Conservation (phyloP, 2,888 invertebrate genomes). For the Ligdia adustata region DNA sequence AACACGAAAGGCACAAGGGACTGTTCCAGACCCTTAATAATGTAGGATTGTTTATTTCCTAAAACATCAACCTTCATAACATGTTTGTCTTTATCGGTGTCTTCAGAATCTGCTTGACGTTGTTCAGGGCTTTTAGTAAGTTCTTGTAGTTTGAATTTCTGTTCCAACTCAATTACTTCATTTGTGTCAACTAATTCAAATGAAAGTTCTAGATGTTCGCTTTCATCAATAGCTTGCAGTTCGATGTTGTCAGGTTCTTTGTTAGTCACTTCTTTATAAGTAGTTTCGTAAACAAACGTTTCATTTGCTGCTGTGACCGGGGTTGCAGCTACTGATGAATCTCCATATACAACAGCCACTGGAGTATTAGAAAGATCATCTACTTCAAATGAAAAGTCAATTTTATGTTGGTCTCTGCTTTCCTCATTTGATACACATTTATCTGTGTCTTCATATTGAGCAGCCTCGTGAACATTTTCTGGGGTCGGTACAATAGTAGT, state of each 20-base stretch:
- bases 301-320: slow-evolving; percentile 28
- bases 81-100: background rate
- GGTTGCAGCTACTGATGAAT: slow-evolving; percentile 30
- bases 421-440: slow-evolving; percentile 17
- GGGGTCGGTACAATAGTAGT: slow-evolving; percentile 21
- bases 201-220: slow-evolving; percentile 22
- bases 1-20: slow-evolving; percentile 62
- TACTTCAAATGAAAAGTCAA: slow-evolving; percentile 52
- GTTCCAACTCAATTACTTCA: slow-evolving; percentile 30
- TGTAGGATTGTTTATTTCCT: slow-evolving; percentile 30
- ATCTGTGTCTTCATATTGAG: background rate
- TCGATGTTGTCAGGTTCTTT: background rate
- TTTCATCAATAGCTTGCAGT: background rate
- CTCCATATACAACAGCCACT: slow-evolving; percentile 48
- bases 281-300: slow-evolving; percentile 18
- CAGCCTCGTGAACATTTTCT: slow-evolving; percentile 2
- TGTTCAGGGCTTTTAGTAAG: background rate
- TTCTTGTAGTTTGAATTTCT: too few species aligned
- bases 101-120: background rate
- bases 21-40: slow-evolving; percentile 51
- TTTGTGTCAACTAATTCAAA: slow-evolving; percentile 33
- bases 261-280: background rate
- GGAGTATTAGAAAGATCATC: slow-evolving; percentile 56
- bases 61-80: too few species aligned
- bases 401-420: slow-evolving; percentile 30